Evolutionary conservation across 2,797 vertebrate genomes (phyloP).

Genomic region (Oreochromis grahami): DNA sequence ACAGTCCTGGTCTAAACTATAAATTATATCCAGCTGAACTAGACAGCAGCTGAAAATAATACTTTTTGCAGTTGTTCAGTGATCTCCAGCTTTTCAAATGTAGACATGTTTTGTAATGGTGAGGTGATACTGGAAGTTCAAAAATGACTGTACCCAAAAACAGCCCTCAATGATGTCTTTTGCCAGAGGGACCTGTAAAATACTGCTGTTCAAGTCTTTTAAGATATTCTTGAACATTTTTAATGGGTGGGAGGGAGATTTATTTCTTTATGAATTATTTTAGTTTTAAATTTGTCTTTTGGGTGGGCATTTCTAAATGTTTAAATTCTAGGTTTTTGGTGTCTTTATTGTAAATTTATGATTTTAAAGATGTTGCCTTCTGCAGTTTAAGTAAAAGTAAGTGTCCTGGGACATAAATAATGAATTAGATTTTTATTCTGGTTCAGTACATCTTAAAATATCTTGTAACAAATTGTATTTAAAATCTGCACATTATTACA

Average conservation of each 20-base stretch:
- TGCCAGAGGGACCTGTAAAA: background rate
- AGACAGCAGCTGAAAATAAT: background rate
- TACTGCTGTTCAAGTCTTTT: background rate
- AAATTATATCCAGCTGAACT: background rate
- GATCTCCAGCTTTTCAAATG: background rate
- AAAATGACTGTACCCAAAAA: background rate
- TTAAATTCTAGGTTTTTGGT: background rate
- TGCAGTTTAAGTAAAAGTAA: background rate
- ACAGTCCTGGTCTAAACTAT: background rate
- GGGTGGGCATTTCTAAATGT: background rate
- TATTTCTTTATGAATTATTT: background rate
- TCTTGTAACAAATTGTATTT: background rate
- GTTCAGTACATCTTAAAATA: background rate
- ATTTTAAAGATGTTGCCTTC: background rate
- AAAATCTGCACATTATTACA: conserved; percentile 22
- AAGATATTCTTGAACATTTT: background rate
- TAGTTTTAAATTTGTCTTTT: background rate
- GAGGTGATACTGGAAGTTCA: background rate
- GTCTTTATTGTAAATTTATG: background rate
- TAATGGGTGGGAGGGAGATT: background rate
- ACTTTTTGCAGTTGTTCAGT: background rate
- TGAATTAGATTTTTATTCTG: background rate
- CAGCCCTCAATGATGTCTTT: background rate
- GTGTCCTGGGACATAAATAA: background rate
- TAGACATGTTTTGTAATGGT: background rate